Conservation (phyloP, 1,140 invertebrate species). For the Tetramorium simillimum region DNA sequence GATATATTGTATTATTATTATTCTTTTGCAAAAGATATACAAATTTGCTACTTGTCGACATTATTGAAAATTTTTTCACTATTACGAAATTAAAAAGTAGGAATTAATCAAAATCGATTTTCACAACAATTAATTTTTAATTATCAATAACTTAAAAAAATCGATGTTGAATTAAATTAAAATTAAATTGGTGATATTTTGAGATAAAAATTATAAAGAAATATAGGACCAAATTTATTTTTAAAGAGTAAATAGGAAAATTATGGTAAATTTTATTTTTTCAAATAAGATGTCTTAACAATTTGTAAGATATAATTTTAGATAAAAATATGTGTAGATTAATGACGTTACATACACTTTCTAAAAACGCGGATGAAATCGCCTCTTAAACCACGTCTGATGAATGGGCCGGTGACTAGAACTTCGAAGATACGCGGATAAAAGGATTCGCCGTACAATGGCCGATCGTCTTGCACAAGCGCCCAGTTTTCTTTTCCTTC, state of each 20-base stretch:
- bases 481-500: background rate
- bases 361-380: background rate
- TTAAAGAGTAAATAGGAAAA: background rate
- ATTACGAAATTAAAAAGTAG: background rate
- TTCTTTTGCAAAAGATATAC: background rate
- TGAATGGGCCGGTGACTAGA: background rate
- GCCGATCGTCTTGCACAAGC: constrained; percentile 7
- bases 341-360: background rate
- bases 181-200: background rate
- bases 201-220: background rate
- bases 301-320: background rate
- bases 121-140: background rate
- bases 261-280: background rate
- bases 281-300: background rate
- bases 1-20: background rate
- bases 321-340: background rate
- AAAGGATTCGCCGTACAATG: constrained; percentile 15
- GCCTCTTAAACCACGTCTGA: background rate
- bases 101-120: background rate
- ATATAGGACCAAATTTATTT: background rate
- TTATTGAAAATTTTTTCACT: background rate
- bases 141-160: background rate
- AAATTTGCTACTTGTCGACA: background rate
- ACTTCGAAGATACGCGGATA: constrained; percentile 35
- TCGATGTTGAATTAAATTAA: background rate